phyloP scores from a whole-genome alignment of 1,140 invertebrate species.

The Pseudomyrmex dendroicus region DNA sequence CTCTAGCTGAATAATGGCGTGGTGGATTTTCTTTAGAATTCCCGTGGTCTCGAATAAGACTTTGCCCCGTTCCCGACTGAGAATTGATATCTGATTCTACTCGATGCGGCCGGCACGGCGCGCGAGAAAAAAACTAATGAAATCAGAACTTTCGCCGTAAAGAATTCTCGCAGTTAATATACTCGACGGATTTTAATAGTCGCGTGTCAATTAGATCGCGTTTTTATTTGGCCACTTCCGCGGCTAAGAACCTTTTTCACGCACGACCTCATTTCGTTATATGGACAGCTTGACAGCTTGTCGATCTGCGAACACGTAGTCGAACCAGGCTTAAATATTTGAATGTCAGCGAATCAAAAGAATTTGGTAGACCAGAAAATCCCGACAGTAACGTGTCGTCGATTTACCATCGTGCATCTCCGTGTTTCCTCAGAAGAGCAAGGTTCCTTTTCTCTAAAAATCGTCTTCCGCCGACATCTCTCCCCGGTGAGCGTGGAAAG shows the following conservation, averaged over 20 bases:
- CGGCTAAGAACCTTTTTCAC: neutral
- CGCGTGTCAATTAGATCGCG: conserved; percentile 29
- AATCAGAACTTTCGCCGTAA: conserved; percentile 14
- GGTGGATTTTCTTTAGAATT: conserved; percentile 39
- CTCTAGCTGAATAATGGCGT: conserved; percentile 32
- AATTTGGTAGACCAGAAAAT: conserved; percentile 57
- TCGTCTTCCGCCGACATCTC: neutral
- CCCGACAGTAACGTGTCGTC: conserved; percentile 48
- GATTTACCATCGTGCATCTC: neutral
- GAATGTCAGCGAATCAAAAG: conserved; percentile 54
- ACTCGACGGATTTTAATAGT: neutral
- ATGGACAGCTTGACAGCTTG: conserved; percentile 23
- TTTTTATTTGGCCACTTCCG: conserved; percentile 19
- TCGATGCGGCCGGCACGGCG: neutral
- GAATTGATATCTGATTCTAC: conserved; percentile 19
- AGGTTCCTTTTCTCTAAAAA: conserved; percentile 37
- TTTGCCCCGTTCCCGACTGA: neutral
- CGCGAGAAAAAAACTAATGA: neutral
- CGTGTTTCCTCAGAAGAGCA: neutral
- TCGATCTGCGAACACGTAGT: conserved; percentile 36
- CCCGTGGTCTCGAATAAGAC: conserved; percentile 1
- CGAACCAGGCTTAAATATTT: conserved; percentile 51
- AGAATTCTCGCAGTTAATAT: neutral
- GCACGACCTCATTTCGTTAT: neutral
- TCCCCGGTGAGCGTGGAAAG: neutral